Evolutionary conservation across 2,888 invertebrate genomes (phyloP).

Genomic region (Graphium colonna): DNA sequence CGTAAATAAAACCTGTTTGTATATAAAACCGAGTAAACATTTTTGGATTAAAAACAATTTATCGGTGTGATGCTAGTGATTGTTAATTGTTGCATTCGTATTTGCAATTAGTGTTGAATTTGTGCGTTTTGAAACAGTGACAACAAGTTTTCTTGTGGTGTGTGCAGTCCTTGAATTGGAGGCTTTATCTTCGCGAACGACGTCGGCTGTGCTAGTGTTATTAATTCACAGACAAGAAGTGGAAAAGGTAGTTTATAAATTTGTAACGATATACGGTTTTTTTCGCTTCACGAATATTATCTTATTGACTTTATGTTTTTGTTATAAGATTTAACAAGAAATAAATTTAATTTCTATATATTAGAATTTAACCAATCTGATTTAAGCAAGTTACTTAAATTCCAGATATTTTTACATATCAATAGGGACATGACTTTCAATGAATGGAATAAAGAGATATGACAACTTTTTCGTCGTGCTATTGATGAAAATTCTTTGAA

Average conservation of each 20-base stretch:
- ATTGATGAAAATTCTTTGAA: background rate
- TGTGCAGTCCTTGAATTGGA: slow-evolving; percentile 67
- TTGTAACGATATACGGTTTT: background rate
- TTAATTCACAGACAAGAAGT: slow-evolving; percentile 50
- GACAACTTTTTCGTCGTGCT: no score
- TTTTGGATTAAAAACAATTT: background rate
- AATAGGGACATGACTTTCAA: no score
- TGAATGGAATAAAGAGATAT: no score
- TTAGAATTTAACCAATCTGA: background rate
- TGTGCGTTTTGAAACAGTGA: slow-evolving; percentile 65
- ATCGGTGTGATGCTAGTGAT: slow-evolving; percentile 30
- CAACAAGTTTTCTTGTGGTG: slow-evolving; percentile 67
- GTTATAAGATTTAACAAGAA: background rate
- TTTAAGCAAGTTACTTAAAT: background rate
- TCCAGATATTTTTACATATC: background rate
- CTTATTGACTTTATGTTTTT: background rate
- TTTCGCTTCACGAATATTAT: background rate
- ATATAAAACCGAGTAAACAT: slow-evolving; percentile 13
- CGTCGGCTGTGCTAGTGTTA: slow-evolving; percentile 44
- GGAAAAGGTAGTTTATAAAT: slow-evolving; percentile 48
- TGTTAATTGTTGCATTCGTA: slow-evolving; percentile 31
- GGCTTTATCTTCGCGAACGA: slow-evolving; percentile 57
- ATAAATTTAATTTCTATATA: background rate
- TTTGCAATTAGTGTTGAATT: slow-evolving; percentile 39
- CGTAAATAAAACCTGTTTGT: slow-evolving; percentile 64